Base-by-base conservation (phyloP, 2,888 invertebrate genomes). In the Eupithecia exiguata region DNA sequence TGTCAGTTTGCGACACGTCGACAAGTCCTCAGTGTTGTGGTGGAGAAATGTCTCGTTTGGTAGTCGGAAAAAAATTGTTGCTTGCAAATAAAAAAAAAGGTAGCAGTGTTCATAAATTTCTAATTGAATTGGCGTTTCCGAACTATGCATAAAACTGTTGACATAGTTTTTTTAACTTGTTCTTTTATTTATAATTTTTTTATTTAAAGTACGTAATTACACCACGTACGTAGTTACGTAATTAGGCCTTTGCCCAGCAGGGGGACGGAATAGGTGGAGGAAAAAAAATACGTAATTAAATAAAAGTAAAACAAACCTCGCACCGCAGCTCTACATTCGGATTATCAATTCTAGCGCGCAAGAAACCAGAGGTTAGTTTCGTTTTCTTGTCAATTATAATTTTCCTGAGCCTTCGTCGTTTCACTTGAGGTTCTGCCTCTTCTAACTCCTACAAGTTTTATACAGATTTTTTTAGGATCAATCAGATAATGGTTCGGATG, bases 381-480 rank as follows among this genome's bases (percentile, higher is more conserved):
- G 71, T 91, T 70, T 80, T 87, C 78, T 88, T 91, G 77, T 94
- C 93, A 3, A 93, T 79, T 10, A 91, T 90, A 67, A 91, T 78
- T 77, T 80, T 83, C 68, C 81, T 83, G 18, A 83, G 21, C 49
- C 84, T 88, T 1, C 90, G 89, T 38, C 86, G 85, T 72, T 87
- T 91, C 1, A 80, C 75, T 71, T 73, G 85, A 1, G 85, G 88
- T 77, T 80, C 82, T 0, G n/a, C 46, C 68, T 86, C 87, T 81
- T 91, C 89, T 6, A 93, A 74, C 76, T 91, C 92, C 93, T 93
- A 76, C 21, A 66, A 66, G 7, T 5, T 43, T 21, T n/a, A 1
- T 12, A n/a, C 35, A 62, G 3, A 35, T 35, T 30, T 35, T 21
- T 35, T 35, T 18, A 35, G 35, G 18, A 53, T 12, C 3, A 53